Evolutionary conservation across 2,797 vertebrate species (phyloP), one percentile per base, ranked within the genome.

Genomic region (Poecilia wingei): DNA sequence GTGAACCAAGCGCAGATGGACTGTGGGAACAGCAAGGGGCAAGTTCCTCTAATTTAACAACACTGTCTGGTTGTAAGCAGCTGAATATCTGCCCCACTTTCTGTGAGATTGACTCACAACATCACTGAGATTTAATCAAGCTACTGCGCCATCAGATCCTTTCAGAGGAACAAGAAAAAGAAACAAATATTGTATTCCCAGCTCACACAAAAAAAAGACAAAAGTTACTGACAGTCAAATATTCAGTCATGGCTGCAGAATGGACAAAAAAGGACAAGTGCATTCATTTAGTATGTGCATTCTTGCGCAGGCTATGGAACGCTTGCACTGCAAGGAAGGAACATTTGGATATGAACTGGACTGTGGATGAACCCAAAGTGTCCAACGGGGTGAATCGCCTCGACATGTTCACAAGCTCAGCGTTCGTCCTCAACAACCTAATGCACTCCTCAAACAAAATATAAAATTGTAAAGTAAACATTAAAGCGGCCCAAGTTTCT

Each of bases 221-320:
- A 25, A 80, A 8, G 72, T 68, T 64, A 10, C 74, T 75, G 86
- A 78, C 84, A 82, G 75, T 81, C 76, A 84, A 64, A 88, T 74
- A 83, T 61, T 68, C 81, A 75, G 72, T 86, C 82, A 75, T 41
- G 72, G 28, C 69, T 89, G 51, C 59, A 70, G 79, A 80, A 28
- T 75, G 74, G 78, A 84, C 49, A 81, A 74, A 74, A 66, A 80
- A 80, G 71, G 71, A 85, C 78, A 53, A 72, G 6, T 61, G 57
- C 47, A 12, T 57, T 75, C 72, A 76, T 88, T 86, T 69, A 89
- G 84, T 87, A 89, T 91, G 92, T 79, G 80, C 68, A 57, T 88
- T 91, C 85, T 77, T 81, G 79, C 55, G 82, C 79, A 89, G 82
- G 94, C 91, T 87, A 94, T 86, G 95, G 92, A 95, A 94, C 86